Evolutionary conservation across 2,113 vertebrate species (phyloP).

Genomic region (Micromys minutus): DNA sequence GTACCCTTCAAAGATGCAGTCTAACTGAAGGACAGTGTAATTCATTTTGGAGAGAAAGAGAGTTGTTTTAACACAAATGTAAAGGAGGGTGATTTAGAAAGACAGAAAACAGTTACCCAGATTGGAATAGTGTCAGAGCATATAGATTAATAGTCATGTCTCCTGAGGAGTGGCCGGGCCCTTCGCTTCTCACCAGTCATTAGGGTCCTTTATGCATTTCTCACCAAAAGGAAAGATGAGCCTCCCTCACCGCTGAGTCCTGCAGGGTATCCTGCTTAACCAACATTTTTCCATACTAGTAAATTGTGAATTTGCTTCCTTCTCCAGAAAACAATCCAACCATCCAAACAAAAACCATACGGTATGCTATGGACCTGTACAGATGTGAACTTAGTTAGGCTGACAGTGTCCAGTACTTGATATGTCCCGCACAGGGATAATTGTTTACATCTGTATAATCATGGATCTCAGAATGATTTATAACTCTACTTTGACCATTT

Average conservation of each 20-base stretch:
- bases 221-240: constrained; percentile 25
- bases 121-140: constrained; percentile 18
- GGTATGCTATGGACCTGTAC: neutral
- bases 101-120: constrained; percentile 44
- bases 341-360: neutral
- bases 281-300: constrained; percentile 46
- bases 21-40: neutral
- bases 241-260: neutral
- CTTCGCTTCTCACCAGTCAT: neutral
- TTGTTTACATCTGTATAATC: neutral
- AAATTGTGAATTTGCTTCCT: constrained; percentile 37
- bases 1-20: neutral
- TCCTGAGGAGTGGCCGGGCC: neutral
- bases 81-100: constrained; percentile 57
- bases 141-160: constrained; percentile 25
- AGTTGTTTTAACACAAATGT: constrained; percentile 46
- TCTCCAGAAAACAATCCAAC: constrained; percentile 50
- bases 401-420: neutral
- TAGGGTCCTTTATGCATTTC: constrained; percentile 30
- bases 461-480: neutral
- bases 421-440: neutral
- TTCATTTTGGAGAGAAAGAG: constrained; percentile 30
- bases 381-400: neutral
- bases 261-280: constrained; percentile 33
- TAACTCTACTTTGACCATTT: neutral